A percentile compares a stretch with the other conserved stretches of the same genome.
Conservation (phyloP, 2,888 invertebrate species). For the Poecilobothrus nobilitatus region DNA sequence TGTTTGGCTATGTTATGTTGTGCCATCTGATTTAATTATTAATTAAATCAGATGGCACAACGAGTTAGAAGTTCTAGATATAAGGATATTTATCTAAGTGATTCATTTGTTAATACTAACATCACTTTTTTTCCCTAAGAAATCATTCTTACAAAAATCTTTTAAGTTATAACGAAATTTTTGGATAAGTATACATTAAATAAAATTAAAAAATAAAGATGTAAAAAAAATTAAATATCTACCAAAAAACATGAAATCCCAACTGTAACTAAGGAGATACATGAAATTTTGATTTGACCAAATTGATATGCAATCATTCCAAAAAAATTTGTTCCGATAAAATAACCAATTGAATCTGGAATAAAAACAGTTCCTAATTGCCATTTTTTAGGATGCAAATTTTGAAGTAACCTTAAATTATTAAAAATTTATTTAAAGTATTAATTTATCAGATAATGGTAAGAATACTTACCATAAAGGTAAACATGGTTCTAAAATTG, state of each 20-base stretch:
- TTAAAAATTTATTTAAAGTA: background rate
- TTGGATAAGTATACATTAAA: too few relatives aligned
- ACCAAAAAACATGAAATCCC: slow-evolving; percentile 57
- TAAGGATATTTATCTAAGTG: too few relatives aligned
- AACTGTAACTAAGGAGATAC: slow-evolving; percentile 54
- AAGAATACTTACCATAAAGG: slow-evolving; percentile 56
- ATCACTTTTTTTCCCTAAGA: too few relatives aligned
- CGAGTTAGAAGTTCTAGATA: too few relatives aligned
- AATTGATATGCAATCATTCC: slow-evolving; percentile 56
- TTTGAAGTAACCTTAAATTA: slow-evolving; percentile 25
- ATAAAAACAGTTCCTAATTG: slow-evolving; percentile 74
- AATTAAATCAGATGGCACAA: too few relatives aligned
- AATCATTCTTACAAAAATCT: too few relatives aligned
- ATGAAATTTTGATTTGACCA: slow-evolving; percentile 57
- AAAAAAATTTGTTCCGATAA: slow-evolving; percentile 72
- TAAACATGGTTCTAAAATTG: slow-evolving; percentile 71
- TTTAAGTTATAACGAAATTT: too few relatives aligned
- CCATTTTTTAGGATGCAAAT: slow-evolving; percentile 48
- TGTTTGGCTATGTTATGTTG: too few relatives aligned
- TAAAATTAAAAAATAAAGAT: too few relatives aligned
- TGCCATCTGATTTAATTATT: too few relatives aligned
- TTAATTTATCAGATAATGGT: background rate
- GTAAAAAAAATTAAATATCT: too few relatives aligned
- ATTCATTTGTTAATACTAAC: too few relatives aligned
- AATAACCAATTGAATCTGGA: slow-evolving; percentile 76